These are phyloP conservation scores for Neotoxoptera formosana DNA, from an alignment of 1,140 invertebrate species.

Conservation along the genomic window DNA sequence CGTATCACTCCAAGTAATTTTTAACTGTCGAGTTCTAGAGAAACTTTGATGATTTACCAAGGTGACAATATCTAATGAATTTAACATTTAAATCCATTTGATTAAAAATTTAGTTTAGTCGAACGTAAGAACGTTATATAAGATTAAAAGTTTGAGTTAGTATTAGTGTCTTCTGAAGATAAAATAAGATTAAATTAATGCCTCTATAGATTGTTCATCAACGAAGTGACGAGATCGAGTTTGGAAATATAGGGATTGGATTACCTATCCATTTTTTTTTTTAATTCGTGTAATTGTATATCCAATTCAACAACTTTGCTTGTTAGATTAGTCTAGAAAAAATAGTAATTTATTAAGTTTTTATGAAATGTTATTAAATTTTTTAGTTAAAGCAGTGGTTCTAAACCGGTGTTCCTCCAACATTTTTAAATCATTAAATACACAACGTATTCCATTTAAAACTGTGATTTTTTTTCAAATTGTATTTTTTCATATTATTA, in stretches of 20 bases:
- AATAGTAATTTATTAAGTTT: background rate
- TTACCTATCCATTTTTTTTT: background rate
- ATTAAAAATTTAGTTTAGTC: too few species aligned
- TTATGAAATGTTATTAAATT: background rate
- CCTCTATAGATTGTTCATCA: background rate
- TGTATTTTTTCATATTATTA: too few species aligned
- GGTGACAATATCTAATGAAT: too few species aligned
- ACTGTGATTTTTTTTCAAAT: too few species aligned
- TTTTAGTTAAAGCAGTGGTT: too few species aligned
- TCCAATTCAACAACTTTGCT: background rate
- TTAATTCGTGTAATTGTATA: background rate
- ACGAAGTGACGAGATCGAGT: too few species aligned
- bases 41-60: too few species aligned
- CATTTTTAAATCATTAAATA: too few species aligned
- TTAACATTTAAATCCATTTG: too few species aligned
- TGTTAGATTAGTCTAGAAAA: background rate
- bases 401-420: too few species aligned
- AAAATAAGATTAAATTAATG: background rate
- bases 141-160: background rate
- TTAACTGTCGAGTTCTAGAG: background rate
- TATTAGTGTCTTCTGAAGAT: background rate
- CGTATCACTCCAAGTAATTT: background rate
- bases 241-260: too few species aligned
- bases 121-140: background rate
- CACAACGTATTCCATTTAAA: too few species aligned